Conservation (phyloP, 2,113 vertebrate species). For the Paramisgurnus dabryanus region DNA sequence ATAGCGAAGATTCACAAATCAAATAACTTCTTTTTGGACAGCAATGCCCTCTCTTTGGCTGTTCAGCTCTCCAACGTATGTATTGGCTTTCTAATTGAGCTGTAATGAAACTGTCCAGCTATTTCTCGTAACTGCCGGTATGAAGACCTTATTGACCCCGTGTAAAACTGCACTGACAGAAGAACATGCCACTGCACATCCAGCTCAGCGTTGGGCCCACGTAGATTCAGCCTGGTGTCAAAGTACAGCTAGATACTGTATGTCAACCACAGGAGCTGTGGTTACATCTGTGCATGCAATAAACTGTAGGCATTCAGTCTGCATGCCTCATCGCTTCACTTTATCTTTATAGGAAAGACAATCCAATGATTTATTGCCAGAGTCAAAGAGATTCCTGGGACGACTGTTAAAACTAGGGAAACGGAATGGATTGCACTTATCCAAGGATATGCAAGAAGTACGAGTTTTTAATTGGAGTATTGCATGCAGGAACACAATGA, state of each 20-base stretch:
- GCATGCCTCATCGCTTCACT: constrained; percentile 19
- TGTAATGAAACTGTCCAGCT: constrained; percentile 7
- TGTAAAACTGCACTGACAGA: background rate
- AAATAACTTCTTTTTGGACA: background rate
- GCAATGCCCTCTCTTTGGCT: background rate
- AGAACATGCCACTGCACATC: background rate
- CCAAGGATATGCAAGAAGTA: constrained; percentile 85
- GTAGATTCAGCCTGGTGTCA: background rate
- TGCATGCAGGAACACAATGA: too few species aligned
- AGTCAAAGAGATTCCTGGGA: constrained; percentile 86
- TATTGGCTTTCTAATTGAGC: constrained; percentile 37
- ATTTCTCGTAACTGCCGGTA: background rate
- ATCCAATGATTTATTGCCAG: constrained; percentile 74
- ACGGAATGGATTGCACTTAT: constrained; percentile 89
- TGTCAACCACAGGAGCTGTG: background rate
- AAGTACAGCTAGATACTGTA: background rate
- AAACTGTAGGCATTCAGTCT: constrained; percentile 12
- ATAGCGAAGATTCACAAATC: background rate
- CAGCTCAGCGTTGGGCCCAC: background rate
- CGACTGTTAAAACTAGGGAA: constrained; percentile 85
- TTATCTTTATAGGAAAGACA: constrained; percentile 78
- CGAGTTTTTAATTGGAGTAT: constrained; percentile 39
- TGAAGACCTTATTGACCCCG: background rate
- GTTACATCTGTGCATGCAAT: background rate
- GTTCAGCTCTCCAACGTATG: background rate